Conservation (phyloP, 2,888 invertebrate species). For the Erannis defoliaria region DNA sequence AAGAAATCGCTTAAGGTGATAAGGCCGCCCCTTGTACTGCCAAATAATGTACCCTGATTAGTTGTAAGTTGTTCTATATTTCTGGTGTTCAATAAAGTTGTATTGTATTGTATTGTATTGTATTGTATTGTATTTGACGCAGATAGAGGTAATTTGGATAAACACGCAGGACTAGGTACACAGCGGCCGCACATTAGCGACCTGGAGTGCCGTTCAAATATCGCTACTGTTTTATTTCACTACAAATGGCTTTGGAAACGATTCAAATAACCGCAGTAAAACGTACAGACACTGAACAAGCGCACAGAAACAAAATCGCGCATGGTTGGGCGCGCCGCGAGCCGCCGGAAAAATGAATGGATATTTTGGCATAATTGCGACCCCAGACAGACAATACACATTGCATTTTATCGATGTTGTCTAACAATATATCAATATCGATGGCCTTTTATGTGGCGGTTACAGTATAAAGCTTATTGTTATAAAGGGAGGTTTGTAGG, state of each 20-base stretch:
- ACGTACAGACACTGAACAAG: conserved; percentile 78
- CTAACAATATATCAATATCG: conserved; percentile 35
- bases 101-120: too few species aligned
- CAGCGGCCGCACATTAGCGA: conserved; percentile 34
- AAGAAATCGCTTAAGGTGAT: too few species aligned
- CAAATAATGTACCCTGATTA: too few species aligned
- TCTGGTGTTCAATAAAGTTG: too few species aligned
- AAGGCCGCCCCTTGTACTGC: too few species aligned
- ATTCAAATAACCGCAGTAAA: conserved; percentile 73
- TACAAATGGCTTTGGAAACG: conserved; percentile 71
- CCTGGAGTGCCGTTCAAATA: conserved; percentile 60
- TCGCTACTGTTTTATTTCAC: conserved; percentile 70
- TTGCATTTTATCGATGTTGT: conserved; percentile 42
- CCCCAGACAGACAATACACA: conserved; percentile 60
- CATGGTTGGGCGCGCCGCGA: conserved; percentile 74
- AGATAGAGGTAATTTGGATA: conserved; percentile 39
- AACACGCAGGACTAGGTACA: conserved; percentile 42
- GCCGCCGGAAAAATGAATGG: conserved; percentile 78
- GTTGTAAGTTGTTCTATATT: too few species aligned
- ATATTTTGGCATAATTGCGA: conserved; percentile 78
- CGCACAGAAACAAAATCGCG: conserved; percentile 82
- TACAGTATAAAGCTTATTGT: conserved; percentile 30
- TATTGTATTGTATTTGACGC: too few species aligned
- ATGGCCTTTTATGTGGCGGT: conserved; percentile 25
- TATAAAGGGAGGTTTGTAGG: conserved; percentile 16